Conservation (phyloP, 2,113 vertebrate species). For the Rhabdomys dilectus region DNA sequence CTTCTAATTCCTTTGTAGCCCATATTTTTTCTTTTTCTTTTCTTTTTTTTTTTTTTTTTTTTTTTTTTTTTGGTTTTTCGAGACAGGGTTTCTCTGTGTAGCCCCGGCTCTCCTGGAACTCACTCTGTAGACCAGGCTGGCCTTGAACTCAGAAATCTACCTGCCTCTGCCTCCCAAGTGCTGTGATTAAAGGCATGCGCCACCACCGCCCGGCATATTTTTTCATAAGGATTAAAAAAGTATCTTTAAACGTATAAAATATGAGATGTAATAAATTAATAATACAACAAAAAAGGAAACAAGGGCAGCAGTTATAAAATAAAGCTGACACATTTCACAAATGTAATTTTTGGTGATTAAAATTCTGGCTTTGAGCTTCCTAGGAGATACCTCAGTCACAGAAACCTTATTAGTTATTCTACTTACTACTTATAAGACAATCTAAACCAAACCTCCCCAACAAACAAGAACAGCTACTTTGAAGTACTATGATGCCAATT, state of each 20-base stretch:
- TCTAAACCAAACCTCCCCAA: not conserved
- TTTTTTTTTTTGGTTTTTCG: too few relatives aligned
- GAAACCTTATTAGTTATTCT: slow-evolving; percentile 35
- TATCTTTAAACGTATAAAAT: slow-evolving; percentile 16
- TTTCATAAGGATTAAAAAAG: slow-evolving; percentile 54
- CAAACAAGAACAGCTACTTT: not conserved
- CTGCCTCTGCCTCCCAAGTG: too few relatives aligned
- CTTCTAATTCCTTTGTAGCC: not conserved
- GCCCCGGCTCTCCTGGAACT: too few relatives aligned
- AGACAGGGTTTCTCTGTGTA: too few relatives aligned
- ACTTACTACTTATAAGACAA: not conserved
- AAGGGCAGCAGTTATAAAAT: slow-evolving; percentile 28
- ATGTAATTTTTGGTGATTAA: slow-evolving; percentile 35
- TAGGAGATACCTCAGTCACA: slow-evolving; percentile 25
- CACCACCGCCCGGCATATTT: too few relatives aligned
- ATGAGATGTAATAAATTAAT: slow-evolving; percentile 24
- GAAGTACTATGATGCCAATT: not conserved
- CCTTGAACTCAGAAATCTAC: too few relatives aligned
- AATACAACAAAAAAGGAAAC: slow-evolving; percentile 31
- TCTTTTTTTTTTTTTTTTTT: too few relatives aligned
- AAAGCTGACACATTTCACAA: slow-evolving; percentile 22
- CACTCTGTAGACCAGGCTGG: too few relatives aligned
- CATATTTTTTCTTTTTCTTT: too few relatives aligned
- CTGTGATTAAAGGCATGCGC: too few relatives aligned
- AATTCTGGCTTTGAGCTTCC: slow-evolving; percentile 34